Conservation (phyloP, 2,888 invertebrate species). For the Pollenia labialis region DNA sequence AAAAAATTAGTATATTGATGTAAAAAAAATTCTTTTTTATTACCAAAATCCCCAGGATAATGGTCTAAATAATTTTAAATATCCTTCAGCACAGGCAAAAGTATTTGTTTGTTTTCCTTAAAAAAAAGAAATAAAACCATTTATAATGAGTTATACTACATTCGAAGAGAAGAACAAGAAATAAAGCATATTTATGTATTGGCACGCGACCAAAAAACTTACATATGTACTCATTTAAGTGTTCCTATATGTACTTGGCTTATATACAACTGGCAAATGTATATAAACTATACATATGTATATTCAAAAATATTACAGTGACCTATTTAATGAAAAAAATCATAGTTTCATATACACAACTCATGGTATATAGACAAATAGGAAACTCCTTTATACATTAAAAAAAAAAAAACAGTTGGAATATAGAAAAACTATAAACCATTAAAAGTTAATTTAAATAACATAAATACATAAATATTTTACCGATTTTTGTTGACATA, state of each 20-base stretch:
- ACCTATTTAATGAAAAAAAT: slow-evolving; percentile 54
- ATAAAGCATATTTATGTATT: slow-evolving; percentile 48
- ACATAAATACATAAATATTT: slow-evolving; percentile 2
- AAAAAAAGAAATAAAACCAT: background rate
- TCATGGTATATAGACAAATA: slow-evolving; percentile 13
- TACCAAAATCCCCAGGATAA: slow-evolving; percentile 11
- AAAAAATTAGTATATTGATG: background rate
- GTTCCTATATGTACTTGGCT: slow-evolving; percentile 19
- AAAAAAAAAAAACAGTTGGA: background rate
- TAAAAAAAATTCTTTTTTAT: background rate
- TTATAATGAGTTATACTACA: slow-evolving; percentile 28
- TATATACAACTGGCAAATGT: slow-evolving; percentile 33
- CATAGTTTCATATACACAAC: slow-evolving; percentile 18
- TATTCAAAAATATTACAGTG: slow-evolving; percentile 35
- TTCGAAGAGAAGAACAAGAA: background rate
- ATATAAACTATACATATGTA: slow-evolving; percentile 3
- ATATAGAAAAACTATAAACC: background rate
- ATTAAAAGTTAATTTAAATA: slow-evolving; percentile 1
- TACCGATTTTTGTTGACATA: slow-evolving; percentile 6
- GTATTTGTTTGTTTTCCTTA: slow-evolving; percentile 8
- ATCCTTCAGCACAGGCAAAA: background rate
- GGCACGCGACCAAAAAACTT: slow-evolving; percentile 64
- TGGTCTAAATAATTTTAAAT: slow-evolving; percentile 11
- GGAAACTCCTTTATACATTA: slow-evolving; percentile 50
- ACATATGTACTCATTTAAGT: slow-evolving; percentile 6